These are phyloP conservation scores for Apodemus sylvaticus DNA, from an alignment of 2,113 vertebrate genomes.

Conservation along the genomic window DNA sequence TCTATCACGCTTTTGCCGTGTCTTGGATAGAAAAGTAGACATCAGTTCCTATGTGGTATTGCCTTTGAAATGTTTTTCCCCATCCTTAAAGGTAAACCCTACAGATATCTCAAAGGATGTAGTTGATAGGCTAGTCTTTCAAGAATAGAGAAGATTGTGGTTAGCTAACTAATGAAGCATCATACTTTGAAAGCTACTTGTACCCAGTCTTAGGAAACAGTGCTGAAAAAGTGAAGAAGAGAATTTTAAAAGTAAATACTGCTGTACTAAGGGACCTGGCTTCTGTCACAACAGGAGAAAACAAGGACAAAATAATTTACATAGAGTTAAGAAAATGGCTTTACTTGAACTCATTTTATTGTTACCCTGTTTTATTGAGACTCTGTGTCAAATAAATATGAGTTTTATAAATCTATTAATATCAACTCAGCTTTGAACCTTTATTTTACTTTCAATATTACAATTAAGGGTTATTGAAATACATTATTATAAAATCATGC, in stretches of 20 bases:
- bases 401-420: constrained; percentile 2
- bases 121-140: constrained; percentile 40
- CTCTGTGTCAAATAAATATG: background rate
- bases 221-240: constrained; percentile 15
- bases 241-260: constrained; percentile 55
- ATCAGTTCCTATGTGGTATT: constrained; percentile 17
- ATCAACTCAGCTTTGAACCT: background rate
- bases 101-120: constrained; percentile 43
- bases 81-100: constrained; percentile 48
- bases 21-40: constrained; percentile 25
- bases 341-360: constrained; percentile 46
- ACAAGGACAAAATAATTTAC: background rate
- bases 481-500: background rate
- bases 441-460: constrained; percentile 40
- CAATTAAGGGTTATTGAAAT: constrained; percentile 13
- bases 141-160: constrained; percentile 42
- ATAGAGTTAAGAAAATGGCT: constrained; percentile 1
- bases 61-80: constrained; percentile 60
- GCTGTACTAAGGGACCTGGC: background rate
- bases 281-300: background rate
- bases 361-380: background rate
- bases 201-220: background rate
- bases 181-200: constrained; percentile 33
- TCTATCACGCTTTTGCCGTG: constrained; percentile 37
- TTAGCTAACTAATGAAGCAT: constrained; percentile 48